phyloP scores from a whole-genome alignment of 2,113 vertebrate species.

The Tautogolabrus adspersus region DNA sequence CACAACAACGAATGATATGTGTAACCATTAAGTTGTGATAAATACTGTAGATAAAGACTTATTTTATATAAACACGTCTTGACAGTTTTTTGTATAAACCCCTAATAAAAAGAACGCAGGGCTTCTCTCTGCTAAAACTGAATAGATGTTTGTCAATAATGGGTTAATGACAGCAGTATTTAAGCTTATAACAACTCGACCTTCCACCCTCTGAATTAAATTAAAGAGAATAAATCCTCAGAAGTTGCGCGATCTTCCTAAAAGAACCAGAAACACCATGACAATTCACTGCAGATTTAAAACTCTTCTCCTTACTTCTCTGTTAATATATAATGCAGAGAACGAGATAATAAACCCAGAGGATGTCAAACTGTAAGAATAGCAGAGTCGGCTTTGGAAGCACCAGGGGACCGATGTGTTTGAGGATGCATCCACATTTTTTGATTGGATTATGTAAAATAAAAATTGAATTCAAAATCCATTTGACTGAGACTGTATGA shows the following conservation, averaged over 20 bases:
- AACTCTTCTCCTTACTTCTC: constrained; percentile 9
- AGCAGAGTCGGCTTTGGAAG: constrained; percentile 50
- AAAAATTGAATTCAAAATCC: constrained; percentile 84
- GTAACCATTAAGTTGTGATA: too few relatives aligned
- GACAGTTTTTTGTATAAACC: too few relatives aligned
- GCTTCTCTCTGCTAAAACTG: too few relatives aligned
- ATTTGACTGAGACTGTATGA: constrained; percentile 74
- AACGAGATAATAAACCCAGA: constrained; percentile 24
- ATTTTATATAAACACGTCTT: too few relatives aligned
- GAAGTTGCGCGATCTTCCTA: not conserved
- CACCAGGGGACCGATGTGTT: constrained; percentile 62
- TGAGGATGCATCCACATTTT: constrained; percentile 72
- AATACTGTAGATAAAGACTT: too few relatives aligned
- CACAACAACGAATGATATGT: too few relatives aligned
- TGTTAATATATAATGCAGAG: constrained; percentile 1
- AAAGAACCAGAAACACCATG: constrained; percentile 6
- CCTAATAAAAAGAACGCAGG: too few relatives aligned
- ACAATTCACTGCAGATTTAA: not conserved
- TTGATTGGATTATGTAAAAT: constrained; percentile 82
- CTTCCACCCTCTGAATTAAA: constrained; percentile 6
- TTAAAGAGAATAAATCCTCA: constrained; percentile 17
- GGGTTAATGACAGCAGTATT: not conserved
- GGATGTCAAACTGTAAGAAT: constrained; percentile 50
- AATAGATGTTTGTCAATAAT: not conserved
- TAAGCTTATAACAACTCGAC: not conserved